Evolutionary conservation across 2,888 invertebrate species (phyloP).

Genomic region (Drosophila mettleri): DNA sequence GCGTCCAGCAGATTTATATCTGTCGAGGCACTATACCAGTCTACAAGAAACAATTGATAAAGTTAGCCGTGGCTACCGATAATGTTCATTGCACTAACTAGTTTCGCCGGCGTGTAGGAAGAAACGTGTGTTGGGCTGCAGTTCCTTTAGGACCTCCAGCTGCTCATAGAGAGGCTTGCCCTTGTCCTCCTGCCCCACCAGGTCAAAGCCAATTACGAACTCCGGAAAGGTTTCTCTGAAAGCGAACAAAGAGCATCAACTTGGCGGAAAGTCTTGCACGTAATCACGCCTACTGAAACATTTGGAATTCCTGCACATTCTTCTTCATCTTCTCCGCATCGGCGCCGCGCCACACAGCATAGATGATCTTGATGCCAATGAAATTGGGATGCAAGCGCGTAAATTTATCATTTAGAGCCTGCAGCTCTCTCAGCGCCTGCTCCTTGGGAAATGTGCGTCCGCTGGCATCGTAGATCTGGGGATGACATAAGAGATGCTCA

Average conservation of each 20-base stretch:
- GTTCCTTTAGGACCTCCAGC: conserved; percentile 62
- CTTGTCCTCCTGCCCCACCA: conserved; percentile 89
- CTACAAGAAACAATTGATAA: conserved; percentile 51
- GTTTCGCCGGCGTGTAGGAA: conserved; percentile 90
- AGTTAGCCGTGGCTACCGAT: too few relatives aligned
- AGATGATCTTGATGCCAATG: conserved; percentile 87
- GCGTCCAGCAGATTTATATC: conserved; percentile 87
- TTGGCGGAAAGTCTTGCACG: background rate
- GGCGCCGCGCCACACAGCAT: conserved; percentile 71
- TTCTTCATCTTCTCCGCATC: conserved; percentile 45
- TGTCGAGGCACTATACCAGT: conserved; percentile 86
- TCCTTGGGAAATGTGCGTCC: conserved; percentile 86
- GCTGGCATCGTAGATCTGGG: conserved; percentile 86
- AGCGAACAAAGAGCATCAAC: conserved; percentile 1
- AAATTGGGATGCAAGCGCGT: conserved; percentile 86
- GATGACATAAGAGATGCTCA: background rate
- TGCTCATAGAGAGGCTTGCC: conserved; percentile 86
- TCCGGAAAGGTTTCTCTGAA: conserved; percentile 84
- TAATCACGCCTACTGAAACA: conserved; percentile 72
- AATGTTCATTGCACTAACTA: conserved; percentile 69
- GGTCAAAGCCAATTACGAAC: conserved; percentile 88
- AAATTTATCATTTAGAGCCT: conserved; percentile 86
- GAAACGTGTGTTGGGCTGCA: conserved; percentile 84
- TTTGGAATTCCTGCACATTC: conserved; percentile 65
- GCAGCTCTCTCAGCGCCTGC: conserved; percentile 82